These are phyloP conservation scores for Ormyrus thymus DNA, from an alignment of 2,888 invertebrate species.

Conservation along the genomic window DNA sequence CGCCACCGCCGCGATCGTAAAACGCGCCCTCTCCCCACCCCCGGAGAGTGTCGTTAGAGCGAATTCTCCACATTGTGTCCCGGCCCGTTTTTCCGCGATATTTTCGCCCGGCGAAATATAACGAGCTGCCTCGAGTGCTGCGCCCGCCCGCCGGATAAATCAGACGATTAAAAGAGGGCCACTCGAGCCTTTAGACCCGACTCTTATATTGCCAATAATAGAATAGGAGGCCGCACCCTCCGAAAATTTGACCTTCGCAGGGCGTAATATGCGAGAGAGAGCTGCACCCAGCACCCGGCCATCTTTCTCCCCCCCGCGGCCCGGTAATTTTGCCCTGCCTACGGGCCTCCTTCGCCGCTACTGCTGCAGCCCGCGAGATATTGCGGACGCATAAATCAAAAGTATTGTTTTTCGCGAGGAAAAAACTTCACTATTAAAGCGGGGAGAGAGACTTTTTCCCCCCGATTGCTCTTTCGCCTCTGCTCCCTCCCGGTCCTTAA, in stretches of 20 bases:
- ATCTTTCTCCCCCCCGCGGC: neutral
- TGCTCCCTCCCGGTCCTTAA: neutral
- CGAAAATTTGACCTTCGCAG: slow-evolving; percentile 53
- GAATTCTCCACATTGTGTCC: slow-evolving; percentile 28
- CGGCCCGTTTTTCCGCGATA: neutral
- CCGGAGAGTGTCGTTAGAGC: slow-evolving; percentile 21
- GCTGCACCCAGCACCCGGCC: neutral
- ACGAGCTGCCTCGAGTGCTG: slow-evolving; percentile 17
- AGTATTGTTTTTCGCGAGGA: slow-evolving; percentile 50
- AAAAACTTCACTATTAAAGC: slow-evolving; percentile 45
- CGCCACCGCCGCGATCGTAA: slow-evolving; percentile 38
- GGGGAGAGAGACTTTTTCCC: slow-evolving; percentile 13
- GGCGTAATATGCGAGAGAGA: slow-evolving; percentile 33
- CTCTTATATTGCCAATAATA: slow-evolving; percentile 47
- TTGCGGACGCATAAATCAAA: slow-evolving; percentile 53
- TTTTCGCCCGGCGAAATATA: slow-evolving; percentile 10
- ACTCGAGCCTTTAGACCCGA: neutral
- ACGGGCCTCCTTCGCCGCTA: neutral
- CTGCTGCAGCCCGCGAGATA: slow-evolving; percentile 37
- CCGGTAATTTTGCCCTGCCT: slow-evolving; percentile 34
- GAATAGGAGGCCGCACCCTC: slow-evolving; percentile 23
- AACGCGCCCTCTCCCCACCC: slow-evolving; percentile 23
- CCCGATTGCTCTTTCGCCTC: slow-evolving; percentile 12
- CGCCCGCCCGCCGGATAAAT: slow-evolving; percentile 25
- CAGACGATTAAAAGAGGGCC: slow-evolving; percentile 44